Evolutionary conservation across 2,888 invertebrate genomes (phyloP).

Genomic region (Heteromyza rotundicornis): DNA sequence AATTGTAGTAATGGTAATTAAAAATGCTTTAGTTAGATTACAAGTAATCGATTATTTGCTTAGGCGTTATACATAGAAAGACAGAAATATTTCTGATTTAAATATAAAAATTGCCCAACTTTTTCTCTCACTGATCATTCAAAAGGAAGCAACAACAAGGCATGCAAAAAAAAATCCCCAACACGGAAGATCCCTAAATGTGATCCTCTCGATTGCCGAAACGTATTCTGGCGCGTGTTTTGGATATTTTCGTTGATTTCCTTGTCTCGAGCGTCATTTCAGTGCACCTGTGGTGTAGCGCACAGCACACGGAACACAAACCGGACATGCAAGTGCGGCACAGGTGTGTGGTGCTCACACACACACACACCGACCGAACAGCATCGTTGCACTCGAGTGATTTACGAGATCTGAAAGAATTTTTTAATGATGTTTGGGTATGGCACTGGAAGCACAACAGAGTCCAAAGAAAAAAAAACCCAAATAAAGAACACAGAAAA

Average conservation of each 20-base stretch:
- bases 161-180: slow-evolving; percentile 8
- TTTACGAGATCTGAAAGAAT: slow-evolving; percentile 28
- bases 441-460: background rate
- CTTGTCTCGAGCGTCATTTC: background rate
- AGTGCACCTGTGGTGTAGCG: slow-evolving; percentile 12
- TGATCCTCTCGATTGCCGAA: background rate
- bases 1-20: no score
- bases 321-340: background rate
- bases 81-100: no score
- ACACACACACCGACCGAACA: background rate
- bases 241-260: background rate
- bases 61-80: no score
- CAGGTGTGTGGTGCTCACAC: slow-evolving; percentile 1
- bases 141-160: background rate
- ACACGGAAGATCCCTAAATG: slow-evolving; percentile 13
- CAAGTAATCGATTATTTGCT: no score
- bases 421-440: slow-evolving; percentile 28
- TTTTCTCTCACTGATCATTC: no score
- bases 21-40: no score
- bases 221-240: slow-evolving; percentile 13
- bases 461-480: no score
- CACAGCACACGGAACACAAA: background rate
- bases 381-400: slow-evolving; percentile 19
- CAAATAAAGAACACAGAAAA: background rate
- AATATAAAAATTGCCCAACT: no score